phyloP scores from a whole-genome alignment of 2,888 invertebrate species.

The Dicyrtoma fusca region DNA sequence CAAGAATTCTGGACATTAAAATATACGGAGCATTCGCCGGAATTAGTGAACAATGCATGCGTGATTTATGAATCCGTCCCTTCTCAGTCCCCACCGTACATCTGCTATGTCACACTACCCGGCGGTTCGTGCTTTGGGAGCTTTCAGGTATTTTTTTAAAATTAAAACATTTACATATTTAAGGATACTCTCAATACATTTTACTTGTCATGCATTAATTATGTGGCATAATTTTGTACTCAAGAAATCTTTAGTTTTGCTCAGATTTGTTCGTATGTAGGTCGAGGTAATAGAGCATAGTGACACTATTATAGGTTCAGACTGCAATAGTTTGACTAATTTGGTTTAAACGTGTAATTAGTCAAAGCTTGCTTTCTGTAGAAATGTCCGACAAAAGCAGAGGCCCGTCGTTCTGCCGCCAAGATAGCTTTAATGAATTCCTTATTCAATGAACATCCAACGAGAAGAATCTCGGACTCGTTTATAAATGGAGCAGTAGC shows the following conservation, averaged over 20 bases:
- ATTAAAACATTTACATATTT: too few relatives aligned
- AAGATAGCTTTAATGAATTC: conserved; percentile 97
- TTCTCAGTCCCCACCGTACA: conserved; percentile 86
- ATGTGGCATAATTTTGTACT: too few relatives aligned
- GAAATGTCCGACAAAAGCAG: conserved; percentile 94
- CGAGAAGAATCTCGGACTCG: conserved; percentile 86
- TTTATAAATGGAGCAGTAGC: conserved; percentile 92
- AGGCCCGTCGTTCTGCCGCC: conserved; percentile 89
- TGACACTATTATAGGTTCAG: too few relatives aligned
- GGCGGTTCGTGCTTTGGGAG: conserved; percentile 96
- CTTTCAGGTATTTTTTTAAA: conserved; percentile 82
- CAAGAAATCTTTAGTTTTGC: too few relatives aligned
- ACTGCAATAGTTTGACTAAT: too few relatives aligned
- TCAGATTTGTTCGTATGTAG: too few relatives aligned
- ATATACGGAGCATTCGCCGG: conserved; percentile 64
- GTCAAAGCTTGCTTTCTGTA: too few relatives aligned
- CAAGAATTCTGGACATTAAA: conserved; percentile 96
- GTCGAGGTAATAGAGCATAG: too few relatives aligned
- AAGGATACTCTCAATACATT: too few relatives aligned
- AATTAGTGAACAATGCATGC: conserved; percentile 71
- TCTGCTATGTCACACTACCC: conserved; percentile 91
- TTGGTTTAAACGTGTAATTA: too few relatives aligned
- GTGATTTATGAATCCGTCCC: conserved; percentile 95
- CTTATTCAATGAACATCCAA: conserved; percentile 94
- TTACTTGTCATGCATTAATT: too few relatives aligned